Conservation (phyloP, 2,797 vertebrate species). For the Brachymystax lenok region DNA sequence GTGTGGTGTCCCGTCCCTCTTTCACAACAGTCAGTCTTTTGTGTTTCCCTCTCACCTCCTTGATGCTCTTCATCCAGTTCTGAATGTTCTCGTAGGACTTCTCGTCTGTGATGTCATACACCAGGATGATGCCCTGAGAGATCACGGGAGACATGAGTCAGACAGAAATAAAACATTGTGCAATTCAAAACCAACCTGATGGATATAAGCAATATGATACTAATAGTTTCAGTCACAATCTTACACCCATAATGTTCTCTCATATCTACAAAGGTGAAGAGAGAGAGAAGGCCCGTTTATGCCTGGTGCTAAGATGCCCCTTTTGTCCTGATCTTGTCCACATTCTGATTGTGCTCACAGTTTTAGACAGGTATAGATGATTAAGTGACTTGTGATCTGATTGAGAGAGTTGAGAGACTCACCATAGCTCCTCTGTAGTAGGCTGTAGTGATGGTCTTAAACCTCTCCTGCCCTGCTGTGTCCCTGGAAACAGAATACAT, state of each 20-base stretch:
- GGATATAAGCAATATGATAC: background rate
- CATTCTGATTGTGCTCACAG: no score
- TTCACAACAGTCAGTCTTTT: background rate
- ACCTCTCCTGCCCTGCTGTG: constrained; percentile 95
- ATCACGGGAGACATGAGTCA: background rate
- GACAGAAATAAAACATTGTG: background rate
- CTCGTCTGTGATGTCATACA: constrained; percentile 94
- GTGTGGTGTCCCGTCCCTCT: background rate
- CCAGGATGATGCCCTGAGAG: constrained; percentile 90
- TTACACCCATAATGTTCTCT: background rate
- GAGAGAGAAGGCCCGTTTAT: constrained; percentile 1
- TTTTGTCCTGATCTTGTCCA: no score
- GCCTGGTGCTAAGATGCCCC: no score
- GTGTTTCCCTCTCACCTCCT: constrained; percentile 76
- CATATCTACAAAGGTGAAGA: background rate
- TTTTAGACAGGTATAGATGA: no score
- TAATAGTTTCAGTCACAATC: background rate
- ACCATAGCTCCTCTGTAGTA: constrained; percentile 97
- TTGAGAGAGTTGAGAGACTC: constrained; percentile 34
- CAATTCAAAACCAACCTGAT: background rate
- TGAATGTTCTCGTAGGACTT: constrained; percentile 96
- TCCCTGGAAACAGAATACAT: constrained; percentile 78
- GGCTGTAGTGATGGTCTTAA: constrained; percentile 96
- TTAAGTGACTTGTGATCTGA: no score
- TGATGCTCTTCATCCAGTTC: constrained; percentile 98